These are phyloP conservation scores for Babylonia areolata DNA, from an alignment of 1,140 invertebrate genomes.

Conservation along the genomic window DNA sequence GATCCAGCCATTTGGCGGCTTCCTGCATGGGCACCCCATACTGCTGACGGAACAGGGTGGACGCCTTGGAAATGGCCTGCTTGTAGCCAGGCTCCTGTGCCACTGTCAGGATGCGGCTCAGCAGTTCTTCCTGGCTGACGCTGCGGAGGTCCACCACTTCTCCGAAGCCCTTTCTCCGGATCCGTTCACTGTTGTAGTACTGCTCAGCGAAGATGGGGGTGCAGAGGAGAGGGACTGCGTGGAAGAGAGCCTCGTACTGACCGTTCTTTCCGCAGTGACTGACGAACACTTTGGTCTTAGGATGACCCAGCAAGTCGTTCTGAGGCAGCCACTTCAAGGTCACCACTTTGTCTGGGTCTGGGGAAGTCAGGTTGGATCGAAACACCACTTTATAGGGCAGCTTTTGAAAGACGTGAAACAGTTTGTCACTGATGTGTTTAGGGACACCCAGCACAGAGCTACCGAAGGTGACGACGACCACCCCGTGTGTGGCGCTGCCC, in stretches of 20 bases:
- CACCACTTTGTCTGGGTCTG: constrained; percentile 29
- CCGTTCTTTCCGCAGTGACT: constrained; percentile 86
- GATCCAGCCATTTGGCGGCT: constrained; percentile 54
- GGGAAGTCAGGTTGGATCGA: constrained; percentile 32
- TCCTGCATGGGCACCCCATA: constrained; percentile 37
- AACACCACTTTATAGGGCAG: constrained; percentile 35
- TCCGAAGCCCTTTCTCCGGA: constrained; percentile 70
- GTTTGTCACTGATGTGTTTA: constrained; percentile 22
- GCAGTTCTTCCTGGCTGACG: constrained; percentile 59
- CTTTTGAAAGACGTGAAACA: constrained; percentile 37
- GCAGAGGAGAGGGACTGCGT: constrained; percentile 84
- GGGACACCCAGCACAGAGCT: constrained; percentile 28
- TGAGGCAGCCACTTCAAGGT: constrained; percentile 44
- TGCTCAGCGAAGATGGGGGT: constrained; percentile 85
- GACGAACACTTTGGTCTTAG: constrained; percentile 79
- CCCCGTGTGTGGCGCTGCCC: constrained; percentile 38
- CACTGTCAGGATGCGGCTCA: constrained; percentile 53
- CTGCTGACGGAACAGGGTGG: constrained; percentile 43
- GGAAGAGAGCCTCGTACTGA: constrained; percentile 80
- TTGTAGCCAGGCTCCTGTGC: constrained; percentile 32
- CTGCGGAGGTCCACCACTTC: constrained; percentile 62
- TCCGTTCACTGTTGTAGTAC: constrained; percentile 73
- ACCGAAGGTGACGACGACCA: constrained; percentile 54
- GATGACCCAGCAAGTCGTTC: constrained; percentile 45
- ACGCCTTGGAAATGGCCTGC: constrained; percentile 49